Base-by-base conservation (phyloP, 1,140 invertebrate species). In the Geopemphigus sp. region DNA sequence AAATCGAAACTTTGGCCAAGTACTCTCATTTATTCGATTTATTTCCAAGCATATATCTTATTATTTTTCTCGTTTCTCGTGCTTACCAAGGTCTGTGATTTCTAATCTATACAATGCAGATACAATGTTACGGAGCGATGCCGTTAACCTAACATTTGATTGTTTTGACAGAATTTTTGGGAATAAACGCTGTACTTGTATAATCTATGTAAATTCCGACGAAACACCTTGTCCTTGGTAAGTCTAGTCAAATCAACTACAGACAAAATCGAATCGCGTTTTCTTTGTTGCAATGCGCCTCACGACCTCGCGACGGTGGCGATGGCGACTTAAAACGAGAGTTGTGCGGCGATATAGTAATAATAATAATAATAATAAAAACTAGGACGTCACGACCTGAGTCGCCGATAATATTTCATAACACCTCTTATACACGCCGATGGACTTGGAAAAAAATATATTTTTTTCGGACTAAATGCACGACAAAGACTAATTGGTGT, bases 351-450 rank as follows among this genome's bases (percentile, higher is more conserved):
- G n/a, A 68, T 47, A 68, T 68, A 39, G 22, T 45, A 66, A 47
- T 22, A 22, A 68, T 47, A 70, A 70, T 19, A 29, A 70, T 19
- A 50, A 53, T n/a, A n/a, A n/a, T n/a, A 70, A 70, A 70, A 70
- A 70, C 22, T 70, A 70, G 66, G 66, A 70, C 66, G 15, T 70
- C 66, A 70, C 66, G 66, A 70, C 22, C 26, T 17, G 66, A 15
- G 24, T 19, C 24, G 29, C 45, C 32, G 32, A 39, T 39, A 47
- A 53, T 70, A 70, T 70, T 70, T 70, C 66, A 70, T 70, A 70
- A 70, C 66, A 32, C 66, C 66, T 68, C n/a, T 68, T 19, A 39
- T 19, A 32, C 63, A 29, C 63, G 61, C 17, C 17, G 61, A 26
- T 17, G 17, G 10, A 19, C 0, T 11, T 10, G 32, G 29, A 19